A percentile compares a stretch with the other conserved stretches of the same genome.
Conservation (phyloP, 2,888 invertebrate species). For the Caenorhabditis sp. region DNA sequence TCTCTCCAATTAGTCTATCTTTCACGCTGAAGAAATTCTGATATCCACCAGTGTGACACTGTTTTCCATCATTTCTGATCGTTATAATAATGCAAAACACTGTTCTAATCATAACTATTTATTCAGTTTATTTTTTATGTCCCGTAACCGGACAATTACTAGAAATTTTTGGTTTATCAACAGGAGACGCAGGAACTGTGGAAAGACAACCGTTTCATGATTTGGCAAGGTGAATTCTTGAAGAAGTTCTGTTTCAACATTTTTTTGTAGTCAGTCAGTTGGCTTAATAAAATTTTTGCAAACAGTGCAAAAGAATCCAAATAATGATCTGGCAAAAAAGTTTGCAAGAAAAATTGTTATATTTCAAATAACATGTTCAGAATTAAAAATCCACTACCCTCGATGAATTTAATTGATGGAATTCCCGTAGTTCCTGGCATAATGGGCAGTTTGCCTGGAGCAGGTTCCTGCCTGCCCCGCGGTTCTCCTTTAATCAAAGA, state of each 20-base stretch:
- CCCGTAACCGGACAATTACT: constrained; percentile 57
- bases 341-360: constrained; percentile 3
- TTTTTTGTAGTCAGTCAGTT: constrained; percentile 74
- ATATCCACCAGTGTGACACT: constrained; percentile 26
- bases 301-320: constrained; percentile 71
- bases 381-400: constrained; percentile 67
- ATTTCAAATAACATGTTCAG: constrained; percentile 14
- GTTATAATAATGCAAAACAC: constrained; percentile 31
- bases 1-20: background rate
- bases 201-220: constrained; percentile 72
- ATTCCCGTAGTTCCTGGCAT: constrained; percentile 77
- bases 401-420: constrained; percentile 73
- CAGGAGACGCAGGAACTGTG: constrained; percentile 72
- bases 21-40: constrained; percentile 13
- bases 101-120: constrained; percentile 22
- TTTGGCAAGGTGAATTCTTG: constrained; percentile 64
- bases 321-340: constrained; percentile 70
- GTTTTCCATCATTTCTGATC: constrained; percentile 24
- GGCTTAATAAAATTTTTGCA: constrained; percentile 73
- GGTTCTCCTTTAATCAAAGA: constrained; percentile 73
- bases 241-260: no score
- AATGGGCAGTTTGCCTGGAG: constrained; percentile 75
- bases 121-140: constrained; percentile 9
- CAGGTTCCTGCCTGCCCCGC: constrained; percentile 75
- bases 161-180: constrained; percentile 74